phyloP scores from a whole-genome alignment of 92 coral and sea anemone genomes.

The Porites divaricata region DNA sequence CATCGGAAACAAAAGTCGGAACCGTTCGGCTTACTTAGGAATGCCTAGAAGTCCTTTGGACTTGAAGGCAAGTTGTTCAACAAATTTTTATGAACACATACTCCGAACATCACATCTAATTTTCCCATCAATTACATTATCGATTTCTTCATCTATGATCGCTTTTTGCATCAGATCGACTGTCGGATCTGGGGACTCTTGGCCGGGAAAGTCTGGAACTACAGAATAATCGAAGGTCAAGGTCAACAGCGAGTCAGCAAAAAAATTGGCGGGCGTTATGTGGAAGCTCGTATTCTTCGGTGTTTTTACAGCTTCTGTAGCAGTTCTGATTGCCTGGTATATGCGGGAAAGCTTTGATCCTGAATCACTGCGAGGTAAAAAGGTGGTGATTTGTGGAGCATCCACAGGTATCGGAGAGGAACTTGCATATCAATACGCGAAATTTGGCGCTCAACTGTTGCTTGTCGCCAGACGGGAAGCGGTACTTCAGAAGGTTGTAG shows the following conservation, averaged over 20 bases:
- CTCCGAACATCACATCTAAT: too few species aligned
- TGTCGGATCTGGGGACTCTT: too few species aligned
- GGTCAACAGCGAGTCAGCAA: too few species aligned
- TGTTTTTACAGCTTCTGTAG: slow-evolving; percentile 26
- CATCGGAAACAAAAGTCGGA: slow-evolving; percentile 9
- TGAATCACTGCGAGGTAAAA: slow-evolving; percentile 70
- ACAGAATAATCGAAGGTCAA: too few species aligned
- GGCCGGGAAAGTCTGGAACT: too few species aligned
- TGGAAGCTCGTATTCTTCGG: background rate
- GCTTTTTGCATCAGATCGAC: too few species aligned
- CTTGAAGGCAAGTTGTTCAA: too few species aligned
- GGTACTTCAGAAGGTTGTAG: slow-evolving; percentile 65
- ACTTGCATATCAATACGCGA: slow-evolving; percentile 76
- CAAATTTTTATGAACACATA: too few species aligned
- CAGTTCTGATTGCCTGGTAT: slow-evolving; percentile 68
- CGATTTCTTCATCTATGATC: too few species aligned
- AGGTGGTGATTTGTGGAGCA: slow-evolving; percentile 83
- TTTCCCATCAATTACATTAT: too few species aligned
- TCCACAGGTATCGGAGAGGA: slow-evolving; percentile 92
- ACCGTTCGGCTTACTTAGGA: background rate
- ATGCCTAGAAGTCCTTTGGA: background rate
- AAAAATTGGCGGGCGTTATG: slow-evolving; percentile 21
- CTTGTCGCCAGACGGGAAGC: slow-evolving; percentile 83
- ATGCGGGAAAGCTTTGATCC: slow-evolving; percentile 55
- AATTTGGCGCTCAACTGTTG: slow-evolving; percentile 76